Evolutionary conservation across 1,140 invertebrate species (phyloP).

Genomic region (Chymomyza costata): DNA sequence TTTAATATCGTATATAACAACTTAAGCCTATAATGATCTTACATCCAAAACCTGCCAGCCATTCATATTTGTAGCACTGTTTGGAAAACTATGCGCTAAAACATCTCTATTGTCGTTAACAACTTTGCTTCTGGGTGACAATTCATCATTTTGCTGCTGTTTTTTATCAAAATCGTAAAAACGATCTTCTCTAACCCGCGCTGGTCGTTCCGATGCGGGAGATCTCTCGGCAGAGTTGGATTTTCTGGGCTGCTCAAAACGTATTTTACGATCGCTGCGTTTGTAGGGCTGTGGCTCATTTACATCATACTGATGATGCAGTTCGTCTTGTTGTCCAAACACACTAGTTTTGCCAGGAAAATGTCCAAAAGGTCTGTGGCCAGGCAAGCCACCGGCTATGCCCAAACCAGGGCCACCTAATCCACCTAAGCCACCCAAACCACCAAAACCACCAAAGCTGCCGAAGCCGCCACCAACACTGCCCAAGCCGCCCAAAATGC

Average conservation of each 20-base stretch:
- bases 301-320: constrained; percentile 60
- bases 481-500: constrained; percentile 68
- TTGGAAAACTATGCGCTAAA: constrained; percentile 44
- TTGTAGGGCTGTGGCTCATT: constrained; percentile 57
- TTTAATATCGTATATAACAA: background rate
- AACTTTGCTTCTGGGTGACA: constrained; percentile 20
- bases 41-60: constrained; percentile 69
- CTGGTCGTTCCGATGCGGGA: background rate
- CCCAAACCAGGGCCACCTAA: constrained; percentile 31
- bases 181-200: constrained; percentile 41
- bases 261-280: constrained; percentile 59
- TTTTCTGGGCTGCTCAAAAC: constrained; percentile 50
- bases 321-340: constrained; percentile 43
- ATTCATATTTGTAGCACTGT: constrained; percentile 20
- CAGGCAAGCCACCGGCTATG: constrained; percentile 29
- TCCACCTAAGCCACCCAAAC: constrained; percentile 24
- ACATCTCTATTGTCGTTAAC: constrained; percentile 1
- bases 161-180: constrained; percentile 73
- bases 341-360: constrained; percentile 53
- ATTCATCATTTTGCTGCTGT: constrained; percentile 27
- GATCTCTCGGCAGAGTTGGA: no score
- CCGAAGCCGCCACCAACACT: constrained; percentile 26
- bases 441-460: constrained; percentile 23
- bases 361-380: constrained; percentile 39
- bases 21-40: constrained; percentile 37